Conservation (phyloP, 2,888 invertebrate species). For the Notodonta ziczac region DNA sequence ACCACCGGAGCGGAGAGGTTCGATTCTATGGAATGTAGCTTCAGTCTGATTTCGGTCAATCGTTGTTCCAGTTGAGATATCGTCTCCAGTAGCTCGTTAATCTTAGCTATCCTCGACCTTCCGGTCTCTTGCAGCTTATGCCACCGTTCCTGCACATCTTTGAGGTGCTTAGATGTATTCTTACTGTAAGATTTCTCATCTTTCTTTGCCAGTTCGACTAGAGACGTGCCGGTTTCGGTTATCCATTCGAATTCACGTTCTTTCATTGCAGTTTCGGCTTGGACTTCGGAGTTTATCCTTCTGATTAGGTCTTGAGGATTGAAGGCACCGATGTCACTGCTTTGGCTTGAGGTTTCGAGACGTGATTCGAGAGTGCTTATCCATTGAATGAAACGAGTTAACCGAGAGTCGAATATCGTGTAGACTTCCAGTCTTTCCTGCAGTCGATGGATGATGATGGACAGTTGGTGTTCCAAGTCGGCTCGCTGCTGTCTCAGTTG, state of each 20-base stretch:
- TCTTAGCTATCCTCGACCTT: conserved; percentile 88
- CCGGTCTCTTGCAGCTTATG: conserved; percentile 87
- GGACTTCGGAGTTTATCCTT: conserved; percentile 89
- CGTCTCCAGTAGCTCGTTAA: conserved; percentile 89
- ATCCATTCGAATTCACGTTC: conserved; percentile 93
- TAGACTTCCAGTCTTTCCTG: conserved; percentile 90
- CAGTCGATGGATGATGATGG: conserved; percentile 88
- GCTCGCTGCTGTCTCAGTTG: conserved; percentile 91
- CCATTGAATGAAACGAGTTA: conserved; percentile 88
- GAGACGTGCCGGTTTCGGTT: conserved; percentile 86
- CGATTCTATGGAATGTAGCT: conserved; percentile 89
- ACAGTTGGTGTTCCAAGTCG: conserved; percentile 91
- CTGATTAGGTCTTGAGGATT: conserved; percentile 90
- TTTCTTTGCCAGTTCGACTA: conserved; percentile 86
- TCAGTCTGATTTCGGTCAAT: conserved; percentile 88
- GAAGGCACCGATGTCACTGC: conserved; percentile 75
- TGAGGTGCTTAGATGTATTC: conserved; percentile 83
- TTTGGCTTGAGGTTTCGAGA: conserved; percentile 84
- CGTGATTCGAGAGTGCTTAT: conserved; percentile 87
- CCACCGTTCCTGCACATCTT: conserved; percentile 88
- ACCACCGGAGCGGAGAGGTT: conserved; percentile 87
- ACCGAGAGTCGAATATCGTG: conserved; percentile 88
- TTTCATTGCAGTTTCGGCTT: conserved; percentile 90
- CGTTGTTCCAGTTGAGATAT: conserved; percentile 89
- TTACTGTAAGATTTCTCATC: conserved; percentile 83